A percentile compares a stretch with the other conserved stretches of the same genome.
Conservation (phyloP, 2,888 invertebrate species). For the Drymonia ruficornis region DNA sequence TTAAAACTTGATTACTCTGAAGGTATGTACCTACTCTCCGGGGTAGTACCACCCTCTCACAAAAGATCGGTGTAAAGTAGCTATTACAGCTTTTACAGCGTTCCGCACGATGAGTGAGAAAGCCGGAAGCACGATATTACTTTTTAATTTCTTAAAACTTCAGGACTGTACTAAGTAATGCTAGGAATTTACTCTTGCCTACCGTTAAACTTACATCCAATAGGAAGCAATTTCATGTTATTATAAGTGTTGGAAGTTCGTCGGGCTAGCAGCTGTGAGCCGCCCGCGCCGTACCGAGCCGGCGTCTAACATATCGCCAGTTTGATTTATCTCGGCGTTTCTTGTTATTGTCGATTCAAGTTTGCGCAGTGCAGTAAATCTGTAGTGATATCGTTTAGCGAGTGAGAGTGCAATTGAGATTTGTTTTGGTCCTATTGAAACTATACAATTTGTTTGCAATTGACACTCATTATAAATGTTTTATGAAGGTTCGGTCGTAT, state of each 20-base stretch:
- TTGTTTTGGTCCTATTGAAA: neutral
- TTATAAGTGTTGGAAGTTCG: constrained; percentile 9
- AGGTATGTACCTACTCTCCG: no score
- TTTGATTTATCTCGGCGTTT: constrained; percentile 34
- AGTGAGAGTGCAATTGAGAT: neutral
- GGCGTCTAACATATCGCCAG: constrained; percentile 35
- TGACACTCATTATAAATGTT: no score
- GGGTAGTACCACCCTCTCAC: no score
- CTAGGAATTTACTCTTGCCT: neutral
- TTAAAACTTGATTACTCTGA: no score
- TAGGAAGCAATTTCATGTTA: constrained; percentile 15
- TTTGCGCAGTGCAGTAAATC: neutral
- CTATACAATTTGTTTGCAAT: no score
- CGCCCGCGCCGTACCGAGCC: constrained; percentile 10
- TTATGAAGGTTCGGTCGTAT: no score
- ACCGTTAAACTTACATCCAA: neutral
- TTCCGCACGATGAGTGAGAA: no score
- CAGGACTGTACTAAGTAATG: no score
- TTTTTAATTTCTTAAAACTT: no score
- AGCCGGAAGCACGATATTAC: no score
- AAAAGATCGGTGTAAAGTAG: no score
- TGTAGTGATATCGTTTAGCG: neutral
- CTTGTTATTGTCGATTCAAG: constrained; percentile 10
- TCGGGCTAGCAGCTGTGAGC: constrained; percentile 10
- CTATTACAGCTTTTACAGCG: no score